Evolutionary conservation across 2,113 vertebrate species (phyloP).

Genomic region (Prinia subflava): DNA sequence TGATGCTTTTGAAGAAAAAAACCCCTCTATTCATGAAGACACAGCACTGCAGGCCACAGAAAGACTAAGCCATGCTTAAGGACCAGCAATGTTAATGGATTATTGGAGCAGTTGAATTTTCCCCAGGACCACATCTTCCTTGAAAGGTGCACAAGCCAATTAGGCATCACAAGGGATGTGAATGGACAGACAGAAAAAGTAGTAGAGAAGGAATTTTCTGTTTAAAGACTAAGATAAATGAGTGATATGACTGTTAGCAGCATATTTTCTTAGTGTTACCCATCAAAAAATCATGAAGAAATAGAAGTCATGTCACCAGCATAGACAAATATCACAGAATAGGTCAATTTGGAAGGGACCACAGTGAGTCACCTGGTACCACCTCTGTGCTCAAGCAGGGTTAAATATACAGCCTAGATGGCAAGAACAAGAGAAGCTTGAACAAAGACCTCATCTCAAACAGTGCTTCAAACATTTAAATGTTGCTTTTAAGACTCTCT

Average conservation of each 20-base stretch:
- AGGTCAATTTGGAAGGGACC: background rate
- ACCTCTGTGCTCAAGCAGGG: background rate
- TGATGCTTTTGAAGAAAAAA: background rate
- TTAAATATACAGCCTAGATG: background rate
- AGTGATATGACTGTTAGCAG: background rate
- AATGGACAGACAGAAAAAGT: background rate
- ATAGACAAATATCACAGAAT: background rate
- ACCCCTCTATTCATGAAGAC: background rate
- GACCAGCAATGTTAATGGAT: background rate
- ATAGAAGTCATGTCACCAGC: background rate
- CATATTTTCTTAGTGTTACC: background rate
- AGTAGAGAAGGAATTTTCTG: background rate
- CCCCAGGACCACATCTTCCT: background rate
- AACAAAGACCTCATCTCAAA: background rate
- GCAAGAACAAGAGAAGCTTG: background rate
- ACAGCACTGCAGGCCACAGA: background rate
- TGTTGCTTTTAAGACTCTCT: background rate
- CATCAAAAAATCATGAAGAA: background rate
- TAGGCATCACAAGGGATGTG: background rate
- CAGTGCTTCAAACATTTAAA: background rate
- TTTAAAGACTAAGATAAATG: background rate
- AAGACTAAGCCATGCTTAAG: background rate
- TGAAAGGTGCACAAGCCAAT: background rate
- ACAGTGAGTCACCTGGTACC: background rate
- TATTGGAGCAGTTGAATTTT: background rate